Evolutionary conservation across 2,113 vertebrate genomes (phyloP).

Genomic region (Gallinago paraguaiae): DNA sequence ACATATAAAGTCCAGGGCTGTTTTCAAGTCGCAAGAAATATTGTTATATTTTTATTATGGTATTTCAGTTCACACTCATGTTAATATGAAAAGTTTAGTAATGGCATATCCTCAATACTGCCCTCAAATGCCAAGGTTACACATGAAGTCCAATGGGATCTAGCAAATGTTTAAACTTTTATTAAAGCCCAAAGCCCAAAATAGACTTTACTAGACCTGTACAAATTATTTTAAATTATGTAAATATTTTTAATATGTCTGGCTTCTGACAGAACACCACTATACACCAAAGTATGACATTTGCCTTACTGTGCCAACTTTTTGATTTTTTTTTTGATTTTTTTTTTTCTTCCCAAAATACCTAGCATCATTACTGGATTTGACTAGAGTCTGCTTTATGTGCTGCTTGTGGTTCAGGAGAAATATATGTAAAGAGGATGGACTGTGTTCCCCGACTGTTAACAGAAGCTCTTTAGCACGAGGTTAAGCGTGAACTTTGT

Average conservation of each 20-base stretch:
- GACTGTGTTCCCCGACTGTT: not conserved
- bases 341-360: constrained; percentile 60
- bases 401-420: constrained; percentile 32
- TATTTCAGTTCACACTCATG: constrained; percentile 60
- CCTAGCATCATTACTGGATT: constrained; percentile 57
- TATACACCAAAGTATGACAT: constrained; percentile 70
- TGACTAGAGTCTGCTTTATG: constrained; percentile 59
- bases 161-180: constrained; percentile 69
- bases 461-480: constrained; percentile 28
- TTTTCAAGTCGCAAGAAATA: constrained; percentile 55
- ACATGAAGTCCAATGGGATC: constrained; percentile 53
- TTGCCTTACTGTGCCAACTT: constrained; percentile 39
- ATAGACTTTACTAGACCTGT: constrained; percentile 74
- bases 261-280: constrained; percentile 71
- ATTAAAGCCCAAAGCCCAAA: constrained; percentile 70
- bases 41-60: constrained; percentile 64
- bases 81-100: constrained; percentile 64
- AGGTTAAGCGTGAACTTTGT: constrained; percentile 15
- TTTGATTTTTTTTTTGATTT: not conserved
- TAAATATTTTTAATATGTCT: constrained; percentile 79
- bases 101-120: constrained; percentile 56
- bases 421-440: constrained; percentile 21
- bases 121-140: constrained; percentile 66
- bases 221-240: constrained; percentile 80
- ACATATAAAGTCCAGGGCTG: not conserved